Base-by-base conservation (phyloP, 2,888 invertebrate species). In the Tachystola acroxantha region DNA sequence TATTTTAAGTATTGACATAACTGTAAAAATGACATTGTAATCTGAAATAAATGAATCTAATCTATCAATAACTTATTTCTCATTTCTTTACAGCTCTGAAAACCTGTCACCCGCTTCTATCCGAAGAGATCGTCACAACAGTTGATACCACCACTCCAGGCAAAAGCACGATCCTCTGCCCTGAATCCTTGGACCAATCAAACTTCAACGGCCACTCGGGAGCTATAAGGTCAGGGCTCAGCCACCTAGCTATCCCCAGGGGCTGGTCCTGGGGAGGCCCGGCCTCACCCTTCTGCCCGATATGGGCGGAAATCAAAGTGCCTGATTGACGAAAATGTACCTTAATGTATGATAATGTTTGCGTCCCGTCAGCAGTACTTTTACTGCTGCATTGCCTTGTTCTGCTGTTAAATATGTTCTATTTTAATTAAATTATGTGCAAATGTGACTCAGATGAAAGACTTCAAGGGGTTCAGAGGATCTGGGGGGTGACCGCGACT, bases 221-320 rank as follows among this genome's bases (percentile, higher is more conserved):
- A 4, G 88, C 91, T n/a, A 88, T 95, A 25, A 86, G 89, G 34
- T 89, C 91, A 10, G 94, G 94, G 0, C 76, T 95, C 27, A 90
- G 90, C 39, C 94, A 94, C 58, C 76, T 94, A 35, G 93, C 94
- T 32, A 95, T 95, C 46, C 95, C 95, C 0, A 88, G 91, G n/a
- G 94, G 93, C 3, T 95, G 94, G 94, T 89, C 89, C 10, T 94
- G 94, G 94, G 94, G 94, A 7, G 95, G 95, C 0, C 88, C 91
- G 0, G 93, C 91, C 1, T 93, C 93, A 14, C 90, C 91, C 24
- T 91, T 90, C 69, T 93, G 91, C 54, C 95, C 95, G 1, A 78
- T 94, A 1, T 95, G 93, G 92, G 89, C 90, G n/a, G 94, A 94
- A 68, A 74, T 82, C 4, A 78, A 81, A 28, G 56, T 85, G 36